Conservation (phyloP, 2,113 vertebrate genomes). For the Oxygymnocypris stewartii region DNA sequence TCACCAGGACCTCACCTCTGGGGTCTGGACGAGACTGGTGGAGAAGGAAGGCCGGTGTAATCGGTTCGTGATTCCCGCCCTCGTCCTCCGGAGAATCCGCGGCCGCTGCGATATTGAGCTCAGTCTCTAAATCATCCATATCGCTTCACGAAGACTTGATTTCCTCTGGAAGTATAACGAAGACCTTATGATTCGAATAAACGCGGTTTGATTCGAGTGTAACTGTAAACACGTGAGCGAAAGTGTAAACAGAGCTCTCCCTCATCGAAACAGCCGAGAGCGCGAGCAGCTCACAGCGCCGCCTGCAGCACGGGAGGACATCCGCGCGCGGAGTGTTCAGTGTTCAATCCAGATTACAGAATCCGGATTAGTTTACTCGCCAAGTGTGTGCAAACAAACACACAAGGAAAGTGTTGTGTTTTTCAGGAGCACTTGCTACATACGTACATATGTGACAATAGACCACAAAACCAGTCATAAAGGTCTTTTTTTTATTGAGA, state of each 20-base stretch:
- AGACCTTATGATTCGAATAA: background rate
- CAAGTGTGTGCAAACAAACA: too few relatives aligned
- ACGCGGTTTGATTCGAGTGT: background rate
- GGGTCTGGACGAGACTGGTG: background rate
- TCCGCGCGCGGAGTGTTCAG: too few relatives aligned
- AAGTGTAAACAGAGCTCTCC: background rate
- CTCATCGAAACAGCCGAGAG: background rate
- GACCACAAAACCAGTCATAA: too few relatives aligned
- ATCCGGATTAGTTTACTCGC: too few relatives aligned
- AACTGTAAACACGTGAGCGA: background rate
- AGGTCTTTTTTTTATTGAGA: too few relatives aligned
- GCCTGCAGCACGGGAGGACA: background rate
- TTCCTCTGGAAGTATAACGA: background rate
- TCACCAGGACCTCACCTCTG: background rate
- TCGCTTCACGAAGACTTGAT: background rate
- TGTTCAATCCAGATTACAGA: too few relatives aligned
- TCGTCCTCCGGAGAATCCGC: slow-evolving; percentile 18
- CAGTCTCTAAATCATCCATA: slow-evolving; percentile 66
- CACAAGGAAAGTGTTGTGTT: too few relatives aligned
- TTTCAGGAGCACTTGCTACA: too few relatives aligned
- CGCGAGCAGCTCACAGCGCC: background rate
- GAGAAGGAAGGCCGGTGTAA: slow-evolving; percentile 10
- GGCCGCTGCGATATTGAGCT: background rate
- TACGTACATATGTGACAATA: too few relatives aligned
- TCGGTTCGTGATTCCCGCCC: background rate